phyloP scores from a whole-genome alignment of 2,113 vertebrate species.

The Plestiodon gilberti region DNA sequence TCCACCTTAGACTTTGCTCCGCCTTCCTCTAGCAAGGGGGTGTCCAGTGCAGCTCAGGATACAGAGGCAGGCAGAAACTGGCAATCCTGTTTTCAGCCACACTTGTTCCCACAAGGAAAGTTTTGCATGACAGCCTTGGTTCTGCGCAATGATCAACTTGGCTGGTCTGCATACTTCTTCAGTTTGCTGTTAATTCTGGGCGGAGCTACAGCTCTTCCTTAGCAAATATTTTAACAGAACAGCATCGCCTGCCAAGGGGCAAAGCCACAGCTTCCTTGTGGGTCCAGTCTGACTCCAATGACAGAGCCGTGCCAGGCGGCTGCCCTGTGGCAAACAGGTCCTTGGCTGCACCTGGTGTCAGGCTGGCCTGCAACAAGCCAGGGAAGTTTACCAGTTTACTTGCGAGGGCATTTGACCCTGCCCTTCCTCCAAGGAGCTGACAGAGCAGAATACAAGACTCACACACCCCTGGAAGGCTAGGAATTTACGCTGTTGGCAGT shows the following conservation, averaged over 20 bases:
- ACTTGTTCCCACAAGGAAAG: rapidly evolving
- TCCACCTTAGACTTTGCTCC: neutral
- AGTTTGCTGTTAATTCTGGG: constrained; percentile 33
- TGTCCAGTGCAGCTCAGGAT: neutral
- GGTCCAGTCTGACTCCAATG: neutral
- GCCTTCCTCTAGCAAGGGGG: neutral
- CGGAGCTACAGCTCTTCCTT: constrained; percentile 57
- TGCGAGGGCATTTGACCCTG: neutral
- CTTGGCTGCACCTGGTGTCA: neutral
- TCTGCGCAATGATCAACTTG: neutral
- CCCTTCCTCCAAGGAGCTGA: neutral
- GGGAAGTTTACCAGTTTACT: neutral
- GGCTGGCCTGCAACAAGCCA: neutral
- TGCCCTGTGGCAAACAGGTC: neutral
- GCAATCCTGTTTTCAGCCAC: rapidly evolving
- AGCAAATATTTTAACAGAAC: constrained; percentile 66
- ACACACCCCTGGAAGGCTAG: neutral
- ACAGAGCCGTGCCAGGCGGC: constrained; percentile 1
- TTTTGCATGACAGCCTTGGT: neutral
- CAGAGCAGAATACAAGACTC: neutral
- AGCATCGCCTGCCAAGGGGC: constrained; percentile 59
- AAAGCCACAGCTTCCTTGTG: constrained; percentile 43
- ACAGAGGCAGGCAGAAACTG: rapidly evolving
- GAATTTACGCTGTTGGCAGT: neutral
- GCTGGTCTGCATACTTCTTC: neutral